A percentile compares a stretch with the other conserved stretches of the same genome.
phyloP scores from a whole-genome alignment of 1,140 invertebrate species.

The Cyphomyrmex costatus region DNA sequence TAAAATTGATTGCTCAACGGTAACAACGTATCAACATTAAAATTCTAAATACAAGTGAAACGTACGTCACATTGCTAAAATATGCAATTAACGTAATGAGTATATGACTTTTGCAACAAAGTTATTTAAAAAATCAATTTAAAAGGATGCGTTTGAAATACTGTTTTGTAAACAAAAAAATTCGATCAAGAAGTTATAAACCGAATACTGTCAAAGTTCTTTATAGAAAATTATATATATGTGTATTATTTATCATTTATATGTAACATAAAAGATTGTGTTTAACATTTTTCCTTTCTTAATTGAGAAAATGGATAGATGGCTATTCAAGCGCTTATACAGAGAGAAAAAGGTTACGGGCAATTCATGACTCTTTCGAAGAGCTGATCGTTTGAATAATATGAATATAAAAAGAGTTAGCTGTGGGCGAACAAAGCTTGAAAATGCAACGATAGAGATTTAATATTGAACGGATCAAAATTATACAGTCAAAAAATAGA shows the following conservation, averaged over 20 bases:
- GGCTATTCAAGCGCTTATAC: constrained; percentile 7
- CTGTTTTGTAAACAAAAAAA: background rate
- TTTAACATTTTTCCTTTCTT: constrained; percentile 1
- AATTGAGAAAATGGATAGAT: background rate
- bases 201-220: background rate
- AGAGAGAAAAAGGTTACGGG: constrained; percentile 20
- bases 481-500: constrained; percentile 39
- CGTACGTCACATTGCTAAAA: background rate
- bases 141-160: background rate
- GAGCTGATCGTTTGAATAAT: constrained; percentile 42
- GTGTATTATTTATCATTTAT: background rate
- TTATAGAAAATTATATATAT: background rate
- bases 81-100: constrained; percentile 12
- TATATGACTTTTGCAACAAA: background rate
- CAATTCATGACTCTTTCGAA: background rate
- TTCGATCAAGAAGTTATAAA: background rate
- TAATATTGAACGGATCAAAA: constrained; percentile 45
- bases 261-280: background rate
- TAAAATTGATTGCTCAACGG: background rate
- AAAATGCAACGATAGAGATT: background rate
- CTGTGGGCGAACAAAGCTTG: constrained; percentile 21
- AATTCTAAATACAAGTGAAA: background rate
- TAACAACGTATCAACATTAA: constrained; percentile 2
- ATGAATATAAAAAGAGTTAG: constrained; percentile 48
- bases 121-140: background rate